These are phyloP conservation scores for Corynorhinus townsendii DNA, from an alignment of 2,113 vertebrate genomes.

Conservation along the genomic window DNA sequence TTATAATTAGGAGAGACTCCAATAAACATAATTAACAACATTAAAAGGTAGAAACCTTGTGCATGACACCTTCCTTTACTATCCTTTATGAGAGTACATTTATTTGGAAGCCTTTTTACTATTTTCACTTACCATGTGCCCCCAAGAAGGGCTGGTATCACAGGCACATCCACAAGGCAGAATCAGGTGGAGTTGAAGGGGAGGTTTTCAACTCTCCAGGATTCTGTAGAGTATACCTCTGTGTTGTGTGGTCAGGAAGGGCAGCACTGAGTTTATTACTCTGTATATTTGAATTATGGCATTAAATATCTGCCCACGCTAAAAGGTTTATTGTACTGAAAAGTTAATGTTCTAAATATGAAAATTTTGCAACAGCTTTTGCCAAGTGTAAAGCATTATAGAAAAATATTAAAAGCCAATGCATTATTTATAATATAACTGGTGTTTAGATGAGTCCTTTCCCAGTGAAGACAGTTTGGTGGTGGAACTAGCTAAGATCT, in stretches of 20 bases:
- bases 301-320: neutral
- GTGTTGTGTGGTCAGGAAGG: neutral
- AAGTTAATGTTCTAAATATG: slow-evolving; percentile 9
- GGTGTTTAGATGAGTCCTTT: neutral
- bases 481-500: neutral
- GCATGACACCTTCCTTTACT: neutral
- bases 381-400: slow-evolving; percentile 9
- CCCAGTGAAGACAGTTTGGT: neutral
- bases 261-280: neutral
- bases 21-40: neutral
- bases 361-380: neutral
- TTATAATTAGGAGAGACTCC: neutral
- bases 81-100: neutral
- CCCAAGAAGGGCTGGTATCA: neutral
- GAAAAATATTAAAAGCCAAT: neutral
- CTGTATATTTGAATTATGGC: neutral
- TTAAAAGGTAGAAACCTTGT: neutral
- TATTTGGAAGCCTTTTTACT: neutral
- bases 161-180: neutral
- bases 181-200: neutral
- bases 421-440: neutral
- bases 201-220: neutral
- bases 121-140: neutral
- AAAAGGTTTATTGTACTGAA: neutral
- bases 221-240: neutral